Evolutionary conservation across 2,888 invertebrate genomes (phyloP), one percentile per base, ranked within the genome.

Genomic region (Drosophila niveifrons): DNA sequence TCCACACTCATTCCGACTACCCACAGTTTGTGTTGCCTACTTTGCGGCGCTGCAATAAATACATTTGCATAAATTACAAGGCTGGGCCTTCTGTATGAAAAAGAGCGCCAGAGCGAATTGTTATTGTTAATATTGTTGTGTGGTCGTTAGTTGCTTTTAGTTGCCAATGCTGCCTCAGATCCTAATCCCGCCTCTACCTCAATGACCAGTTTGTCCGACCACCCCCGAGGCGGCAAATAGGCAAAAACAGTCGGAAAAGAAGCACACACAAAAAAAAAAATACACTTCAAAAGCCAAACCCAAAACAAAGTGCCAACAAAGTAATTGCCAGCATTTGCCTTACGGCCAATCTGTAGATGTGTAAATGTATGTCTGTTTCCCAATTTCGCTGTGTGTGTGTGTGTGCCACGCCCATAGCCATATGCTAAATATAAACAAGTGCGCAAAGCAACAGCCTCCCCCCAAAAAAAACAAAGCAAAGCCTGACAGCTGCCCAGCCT

Each of bases 51-150:
- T 34, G 75, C 78, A 82, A 83, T 83, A 83, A 87, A 83, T 84
- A 86, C 82, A 83, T 83, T 83, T 83, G 70, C 84, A 86, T 86
- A 87, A 66, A 83, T 83, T 84, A 87, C 78, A 23, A 15, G 44
- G 56, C 46, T n/a, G 34, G n/a, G 18, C 8, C 8, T 18, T 8
- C 23, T 11, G 47, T 47, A 75, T 82, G 78, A 71, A 78, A 57
- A 57, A 50, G 36, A 50, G 36, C 29, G 61, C 34, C 44, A 57
- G 50, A 23, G 23, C 23, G 23, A 64, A 46, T 62, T 58, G 59
- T 48, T 66, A 51, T 41, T 66, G 61, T 53, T 61, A 36, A 46
- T 61, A 44, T 59, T 64, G 47, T 59, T 64, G 47, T 36, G 47
- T 18, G 57, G 46, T 47, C 57, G 57, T 29, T 34, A 13, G 36